Conservation (phyloP, 2,113 vertebrate species). For the Apaloderma vittatum region DNA sequence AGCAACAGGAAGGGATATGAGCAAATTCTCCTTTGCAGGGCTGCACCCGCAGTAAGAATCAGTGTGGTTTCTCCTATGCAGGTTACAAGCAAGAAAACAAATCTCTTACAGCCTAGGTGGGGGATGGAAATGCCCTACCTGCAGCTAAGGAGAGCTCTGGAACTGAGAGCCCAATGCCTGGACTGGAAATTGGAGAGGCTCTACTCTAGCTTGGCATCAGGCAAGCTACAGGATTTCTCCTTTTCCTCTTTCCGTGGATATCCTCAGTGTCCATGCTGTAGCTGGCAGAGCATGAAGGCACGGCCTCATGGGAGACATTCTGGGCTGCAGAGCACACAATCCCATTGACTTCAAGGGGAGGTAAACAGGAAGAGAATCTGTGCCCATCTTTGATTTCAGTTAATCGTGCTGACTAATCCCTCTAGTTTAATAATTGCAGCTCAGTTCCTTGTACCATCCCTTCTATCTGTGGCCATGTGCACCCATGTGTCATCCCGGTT, state of each 20-base stretch:
- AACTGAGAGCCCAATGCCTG: neutral
- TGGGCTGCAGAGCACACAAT: neutral
- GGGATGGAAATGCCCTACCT: neutral
- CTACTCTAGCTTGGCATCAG: neutral
- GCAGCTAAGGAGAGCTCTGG: neutral
- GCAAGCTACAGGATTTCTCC: neutral
- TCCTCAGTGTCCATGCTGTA: neutral
- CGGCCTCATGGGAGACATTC: neutral
- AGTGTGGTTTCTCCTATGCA: neutral
- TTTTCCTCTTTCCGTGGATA: neutral
- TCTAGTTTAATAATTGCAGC: neutral
- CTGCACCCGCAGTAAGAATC: neutral
- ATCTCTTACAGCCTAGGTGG: neutral
- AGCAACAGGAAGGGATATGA: neutral
- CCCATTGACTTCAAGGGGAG: neutral
- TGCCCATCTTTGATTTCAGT: neutral
- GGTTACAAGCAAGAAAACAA: neutral
- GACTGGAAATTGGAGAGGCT: neutral
- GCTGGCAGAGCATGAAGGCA: constrained; percentile 8
- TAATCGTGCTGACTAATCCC: neutral
- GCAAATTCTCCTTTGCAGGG: neutral
- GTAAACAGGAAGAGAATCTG: neutral
- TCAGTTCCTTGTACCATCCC: neutral
- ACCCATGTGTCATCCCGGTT: neutral
- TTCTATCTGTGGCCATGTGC: neutral